phyloP scores from a whole-genome alignment of 2,113 vertebrate genomes.

The Pluvianellus socialis region DNA sequence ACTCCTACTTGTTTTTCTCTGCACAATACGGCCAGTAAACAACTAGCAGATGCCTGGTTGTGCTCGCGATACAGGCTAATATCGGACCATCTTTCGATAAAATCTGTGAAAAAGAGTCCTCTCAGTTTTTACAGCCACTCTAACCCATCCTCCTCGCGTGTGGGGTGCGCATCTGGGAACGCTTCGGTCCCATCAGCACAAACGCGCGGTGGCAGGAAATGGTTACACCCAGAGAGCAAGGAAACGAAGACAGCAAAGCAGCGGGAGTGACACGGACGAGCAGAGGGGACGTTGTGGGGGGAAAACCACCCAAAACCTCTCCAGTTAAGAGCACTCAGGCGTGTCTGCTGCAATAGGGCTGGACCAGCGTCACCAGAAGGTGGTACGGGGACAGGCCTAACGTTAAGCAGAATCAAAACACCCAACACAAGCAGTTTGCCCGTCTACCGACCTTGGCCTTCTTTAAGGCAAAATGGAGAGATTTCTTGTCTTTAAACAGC shows the following conservation, averaged over 20 bases:
- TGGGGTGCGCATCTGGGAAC: fast-evolving
- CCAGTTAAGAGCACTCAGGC: not conserved
- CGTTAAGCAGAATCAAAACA: not conserved
- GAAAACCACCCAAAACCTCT: not conserved
- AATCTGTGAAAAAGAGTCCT: not conserved
- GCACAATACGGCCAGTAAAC: not conserved
- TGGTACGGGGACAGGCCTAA: fast-evolving
- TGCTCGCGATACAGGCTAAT: not conserved
- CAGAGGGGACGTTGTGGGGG: not conserved
- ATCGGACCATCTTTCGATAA: fast-evolving
- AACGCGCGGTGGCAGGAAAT: not conserved
- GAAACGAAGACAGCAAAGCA: not conserved
- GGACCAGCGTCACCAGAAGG: fast-evolving
- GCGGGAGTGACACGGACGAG: not conserved
- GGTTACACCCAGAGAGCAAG: not conserved
- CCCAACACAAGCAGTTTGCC: not conserved
- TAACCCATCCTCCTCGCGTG: not conserved
- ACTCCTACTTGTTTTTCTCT: not conserved
- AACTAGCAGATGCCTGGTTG: not conserved
- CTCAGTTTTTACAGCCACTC: not conserved
- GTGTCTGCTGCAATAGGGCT: fast-evolving
- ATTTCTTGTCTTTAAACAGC: not conserved
- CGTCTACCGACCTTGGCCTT: not conserved
- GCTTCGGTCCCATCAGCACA: not conserved
- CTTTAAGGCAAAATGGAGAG: fast-evolving